Evolutionary conservation across 2,888 invertebrate species (phyloP).

Genomic region (Mimachlamys varia): DNA sequence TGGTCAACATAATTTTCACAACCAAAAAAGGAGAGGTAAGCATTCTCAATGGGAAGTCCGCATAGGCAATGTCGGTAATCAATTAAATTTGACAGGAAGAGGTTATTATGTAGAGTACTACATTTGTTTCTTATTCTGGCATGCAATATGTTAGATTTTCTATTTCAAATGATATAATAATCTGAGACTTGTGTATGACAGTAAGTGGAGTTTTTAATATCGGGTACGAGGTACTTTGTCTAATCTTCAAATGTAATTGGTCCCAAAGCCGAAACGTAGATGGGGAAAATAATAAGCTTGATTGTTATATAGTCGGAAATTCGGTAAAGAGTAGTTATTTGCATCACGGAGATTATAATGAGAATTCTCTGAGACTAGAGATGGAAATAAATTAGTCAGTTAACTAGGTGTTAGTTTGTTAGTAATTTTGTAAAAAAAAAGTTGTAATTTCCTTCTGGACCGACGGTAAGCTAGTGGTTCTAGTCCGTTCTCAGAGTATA

Average conservation of each 20-base stretch:
- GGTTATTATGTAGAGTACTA: conserved; percentile 28
- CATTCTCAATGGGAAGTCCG: not conserved
- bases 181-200: not conserved
- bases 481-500: conserved; percentile 38
- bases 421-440: conserved; percentile 45
- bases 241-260: not conserved
- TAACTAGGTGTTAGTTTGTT: conserved; percentile 19
- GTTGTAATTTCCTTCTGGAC: conserved; percentile 34
- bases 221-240: not conserved
- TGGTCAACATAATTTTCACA: not conserved
- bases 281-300: conserved; percentile 19
- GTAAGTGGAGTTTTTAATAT: not conserved
- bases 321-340: conserved; percentile 28
- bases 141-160: conserved; percentile 25
- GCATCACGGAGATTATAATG: conserved; percentile 26
- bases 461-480: too few relatives aligned
- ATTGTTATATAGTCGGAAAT: conserved; percentile 39
- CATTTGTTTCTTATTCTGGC: not conserved
- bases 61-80: not conserved
- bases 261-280: conserved; percentile 40
- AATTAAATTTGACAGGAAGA: conserved; percentile 17
- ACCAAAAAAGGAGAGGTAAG: not conserved
- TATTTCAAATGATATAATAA: not conserved
- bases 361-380: not conserved
- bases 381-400: not conserved